These are phyloP conservation scores for Pectinophora gossypiella DNA, from an alignment of 1,140 invertebrate genomes.

Conservation along the genomic window DNA sequence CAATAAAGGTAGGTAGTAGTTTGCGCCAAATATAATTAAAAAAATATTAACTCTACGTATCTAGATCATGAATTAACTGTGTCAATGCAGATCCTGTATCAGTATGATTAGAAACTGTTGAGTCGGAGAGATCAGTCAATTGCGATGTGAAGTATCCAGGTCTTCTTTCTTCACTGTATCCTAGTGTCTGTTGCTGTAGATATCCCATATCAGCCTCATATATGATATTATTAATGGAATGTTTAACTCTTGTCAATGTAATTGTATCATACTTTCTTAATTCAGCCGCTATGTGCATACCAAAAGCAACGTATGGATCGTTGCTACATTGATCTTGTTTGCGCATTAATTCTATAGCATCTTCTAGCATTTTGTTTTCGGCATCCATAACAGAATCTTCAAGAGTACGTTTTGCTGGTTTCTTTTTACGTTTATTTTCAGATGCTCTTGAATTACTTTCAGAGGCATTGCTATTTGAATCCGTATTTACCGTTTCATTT, in stretches of 20 bases:
- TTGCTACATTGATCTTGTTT: conserved; percentile 4
- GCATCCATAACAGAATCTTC: no score
- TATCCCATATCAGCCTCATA: conserved; percentile 17
- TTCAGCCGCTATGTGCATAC: conserved; percentile 14
- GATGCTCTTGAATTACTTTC: no score
- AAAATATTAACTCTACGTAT: conserved; percentile 4
- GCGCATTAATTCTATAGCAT: conserved; percentile 8
- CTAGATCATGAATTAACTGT: conserved; percentile 1
- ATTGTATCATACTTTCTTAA: conserved; percentile 15
- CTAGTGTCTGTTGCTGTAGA: conserved; percentile 5
- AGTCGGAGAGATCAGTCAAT: conserved; percentile 2
- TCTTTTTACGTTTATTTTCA: no score
- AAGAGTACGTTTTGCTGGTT: not conserved
- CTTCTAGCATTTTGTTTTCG: conserved; percentile 11
- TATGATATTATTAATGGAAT: conserved; percentile 18
- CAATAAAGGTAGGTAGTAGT: conserved; percentile 1
- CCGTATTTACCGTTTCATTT: no score
- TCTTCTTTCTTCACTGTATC: conserved; percentile 5
- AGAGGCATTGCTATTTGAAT: no score
- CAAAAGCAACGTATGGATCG: conserved; percentile 10
- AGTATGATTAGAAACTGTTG: conserved; percentile 6
- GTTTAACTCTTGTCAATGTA: conserved; percentile 16
- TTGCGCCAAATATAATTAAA: no score
- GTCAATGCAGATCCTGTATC: not conserved
- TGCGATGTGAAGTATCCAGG: conserved; percentile 7